Base-by-base conservation (phyloP, 1,140 invertebrate genomes). In the Orchestia grillus region DNA sequence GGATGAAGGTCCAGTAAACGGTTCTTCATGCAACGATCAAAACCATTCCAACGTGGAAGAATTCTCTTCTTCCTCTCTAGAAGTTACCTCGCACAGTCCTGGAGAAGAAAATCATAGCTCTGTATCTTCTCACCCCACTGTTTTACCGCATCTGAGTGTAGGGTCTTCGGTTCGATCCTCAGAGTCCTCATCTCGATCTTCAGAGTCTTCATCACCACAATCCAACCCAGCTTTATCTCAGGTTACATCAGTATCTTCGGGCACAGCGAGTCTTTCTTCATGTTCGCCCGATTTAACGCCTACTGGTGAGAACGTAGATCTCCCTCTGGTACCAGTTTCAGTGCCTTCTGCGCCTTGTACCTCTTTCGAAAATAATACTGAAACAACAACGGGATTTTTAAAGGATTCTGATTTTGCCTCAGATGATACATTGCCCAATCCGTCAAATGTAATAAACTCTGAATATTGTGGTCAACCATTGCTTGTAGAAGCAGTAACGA, bases 231-330 rank as follows among this genome's bases (percentile, higher is more conserved):
- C 92, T 0, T 94, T 44, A 47, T 94, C 43, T n/a, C 92, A 94
- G 40, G 44, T 45, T 45, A 94, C 92, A 40, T 94, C 92, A n/a
- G 41, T 44, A 47, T 94, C 92, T 19, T 94, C 92, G 11, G 43
- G 92, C 92, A 94, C 43, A 19, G 92, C 92, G 11, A 94, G 92
- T 94, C 44, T 94, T 44, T 45, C 92, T 45, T 94, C 92, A n/a
- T 94, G 92, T 94, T 94, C 92, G 36, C 92, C 92, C 15, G 92
- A 94, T 45, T 40, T 44, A 45, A 94, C 92, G 47, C 92, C 92
- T 40, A 94, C 44, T 15, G 92, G 43, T 19, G 92, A 94, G 44
- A 94, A 47, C 44, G 28, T 28, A 11, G 43, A 90, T 90, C 36
- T 42, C 15, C 36, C 62, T 28, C 28, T 77, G 28, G 62, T 77